These are phyloP conservation scores for Drosophila bifasciata DNA, from an alignment of 1,140 invertebrate genomes.

Conservation along the genomic window DNA sequence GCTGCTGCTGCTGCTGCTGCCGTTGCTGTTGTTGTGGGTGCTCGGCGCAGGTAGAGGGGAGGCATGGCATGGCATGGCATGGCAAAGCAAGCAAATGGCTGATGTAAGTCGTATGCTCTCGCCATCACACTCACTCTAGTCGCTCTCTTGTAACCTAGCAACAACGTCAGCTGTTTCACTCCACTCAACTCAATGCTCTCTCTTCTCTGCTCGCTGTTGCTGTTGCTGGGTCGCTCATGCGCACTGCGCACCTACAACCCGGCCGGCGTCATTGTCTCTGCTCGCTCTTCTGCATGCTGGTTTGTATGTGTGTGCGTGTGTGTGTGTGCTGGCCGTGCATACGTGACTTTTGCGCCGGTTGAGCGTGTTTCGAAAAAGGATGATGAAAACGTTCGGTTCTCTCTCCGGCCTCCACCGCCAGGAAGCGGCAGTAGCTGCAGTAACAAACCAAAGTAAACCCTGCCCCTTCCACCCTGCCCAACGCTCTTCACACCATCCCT, in stretches of 20 bases:
- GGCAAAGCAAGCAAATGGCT: slow-evolving; percentile 47
- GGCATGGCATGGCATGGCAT: slow-evolving; percentile 9
- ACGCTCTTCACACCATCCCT: slow-evolving; percentile 26
- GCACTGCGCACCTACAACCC: slow-evolving; percentile 61
- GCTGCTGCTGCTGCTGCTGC: background rate
- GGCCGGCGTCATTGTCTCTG: slow-evolving; percentile 48
- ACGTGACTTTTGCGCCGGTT: slow-evolving; percentile 74
- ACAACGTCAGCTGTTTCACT: slow-evolving; percentile 47
- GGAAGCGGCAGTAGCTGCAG: slow-evolving; percentile 29
- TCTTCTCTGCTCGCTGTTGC: slow-evolving; percentile 12
- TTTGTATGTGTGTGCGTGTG: slow-evolving; percentile 23
- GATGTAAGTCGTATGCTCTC: slow-evolving; percentile 64
- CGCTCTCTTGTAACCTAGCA: slow-evolving; percentile 15
- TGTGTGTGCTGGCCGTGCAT: slow-evolving; percentile 51
- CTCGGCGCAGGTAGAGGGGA: slow-evolving; percentile 46
- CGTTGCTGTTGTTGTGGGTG: slow-evolving; percentile 9
- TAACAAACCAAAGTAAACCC: slow-evolving; percentile 52
- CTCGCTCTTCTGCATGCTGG: slow-evolving; percentile 17
- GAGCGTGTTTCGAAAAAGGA: slow-evolving; percentile 61
- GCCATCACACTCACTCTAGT: slow-evolving; percentile 17
- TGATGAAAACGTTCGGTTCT: slow-evolving; percentile 77
- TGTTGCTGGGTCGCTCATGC: slow-evolving; percentile 61
- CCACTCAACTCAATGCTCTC: slow-evolving; percentile 18
- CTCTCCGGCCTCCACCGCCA: slow-evolving; percentile 25
- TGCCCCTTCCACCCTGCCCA: slow-evolving; percentile 10